phyloP scores from a whole-genome alignment of 2,113 vertebrate genomes.

The Poecilia latipinna region DNA sequence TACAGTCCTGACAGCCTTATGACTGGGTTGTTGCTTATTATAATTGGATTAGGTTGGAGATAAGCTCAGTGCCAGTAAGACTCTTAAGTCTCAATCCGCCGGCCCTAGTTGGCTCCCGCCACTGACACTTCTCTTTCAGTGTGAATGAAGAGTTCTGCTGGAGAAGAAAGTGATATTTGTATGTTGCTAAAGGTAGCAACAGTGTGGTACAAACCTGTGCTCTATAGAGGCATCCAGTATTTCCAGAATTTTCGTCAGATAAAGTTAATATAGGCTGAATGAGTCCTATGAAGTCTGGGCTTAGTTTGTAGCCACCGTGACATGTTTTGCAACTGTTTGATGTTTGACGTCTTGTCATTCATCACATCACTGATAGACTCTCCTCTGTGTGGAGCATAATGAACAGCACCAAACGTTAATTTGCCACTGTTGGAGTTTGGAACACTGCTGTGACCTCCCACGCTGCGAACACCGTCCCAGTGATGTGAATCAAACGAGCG shows the following conservation, averaged over 20 bases:
- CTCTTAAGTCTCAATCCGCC: conserved; percentile 61
- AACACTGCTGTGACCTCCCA: conserved; percentile 32
- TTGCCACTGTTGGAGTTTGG: conserved; percentile 6
- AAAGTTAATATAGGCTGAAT: too few species aligned
- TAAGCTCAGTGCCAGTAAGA: conserved; percentile 65
- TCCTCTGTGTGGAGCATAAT: neutral
- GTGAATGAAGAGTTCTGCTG: neutral
- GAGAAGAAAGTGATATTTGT: too few species aligned
- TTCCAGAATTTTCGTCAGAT: neutral
- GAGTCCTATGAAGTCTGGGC: too few species aligned
- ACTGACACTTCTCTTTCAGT: conserved; percentile 2
- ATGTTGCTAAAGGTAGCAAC: neutral
- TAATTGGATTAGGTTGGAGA: conserved; percentile 71
- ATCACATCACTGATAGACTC: neutral
- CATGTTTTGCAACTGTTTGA: neutral
- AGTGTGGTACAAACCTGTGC: neutral
- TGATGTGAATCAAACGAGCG: conserved; percentile 21
- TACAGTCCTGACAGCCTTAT: conserved; percentile 62
- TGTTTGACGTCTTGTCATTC: neutral
- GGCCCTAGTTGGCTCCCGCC: conserved; percentile 10
- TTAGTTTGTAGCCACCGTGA: neutral
- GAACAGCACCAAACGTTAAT: neutral
- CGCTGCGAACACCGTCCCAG: neutral
- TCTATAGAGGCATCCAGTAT: neutral
- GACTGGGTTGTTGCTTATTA: conserved; percentile 67